Conservation (phyloP, 2,113 vertebrate genomes). For the Cyphomyrus plagiostoma region DNA sequence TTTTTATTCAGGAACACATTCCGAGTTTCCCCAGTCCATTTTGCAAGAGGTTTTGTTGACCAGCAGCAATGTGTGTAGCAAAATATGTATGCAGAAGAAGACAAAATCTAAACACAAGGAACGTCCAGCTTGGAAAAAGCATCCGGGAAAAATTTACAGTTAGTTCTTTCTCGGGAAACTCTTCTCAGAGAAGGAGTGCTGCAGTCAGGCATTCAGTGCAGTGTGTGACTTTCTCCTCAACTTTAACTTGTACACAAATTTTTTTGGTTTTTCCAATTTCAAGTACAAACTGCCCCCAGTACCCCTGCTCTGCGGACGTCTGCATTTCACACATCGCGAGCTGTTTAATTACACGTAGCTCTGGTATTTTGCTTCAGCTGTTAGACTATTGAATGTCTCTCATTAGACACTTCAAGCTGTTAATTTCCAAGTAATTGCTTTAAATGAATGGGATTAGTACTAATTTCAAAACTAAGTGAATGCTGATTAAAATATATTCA, state of each 20-base stretch:
- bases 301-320: not conserved
- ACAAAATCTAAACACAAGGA: not conserved
- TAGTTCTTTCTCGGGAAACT: not conserved
- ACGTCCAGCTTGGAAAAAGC: not conserved
- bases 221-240: not conserved
- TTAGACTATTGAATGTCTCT: not conserved
- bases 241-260: not conserved
- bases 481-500: conserved; percentile 5
- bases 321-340: not conserved
- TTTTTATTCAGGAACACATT: not conserved
- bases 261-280: not conserved
- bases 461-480: conserved; percentile 11
- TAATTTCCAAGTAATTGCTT: conserved; percentile 10
- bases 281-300: not conserved
- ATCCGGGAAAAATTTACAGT: not conserved
- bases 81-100: not conserved
- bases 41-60: not conserved
- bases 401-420: conserved; percentile 12
- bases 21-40: not conserved
- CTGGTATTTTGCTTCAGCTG: not conserved
- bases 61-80: not conserved
- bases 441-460: not conserved
- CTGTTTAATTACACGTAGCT: conserved; percentile 1
- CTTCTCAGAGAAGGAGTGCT: not conserved
- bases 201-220: not conserved